These are phyloP conservation scores for Anodontia alba DNA, from an alignment of 2,888 invertebrate genomes.

Conservation along the genomic window DNA sequence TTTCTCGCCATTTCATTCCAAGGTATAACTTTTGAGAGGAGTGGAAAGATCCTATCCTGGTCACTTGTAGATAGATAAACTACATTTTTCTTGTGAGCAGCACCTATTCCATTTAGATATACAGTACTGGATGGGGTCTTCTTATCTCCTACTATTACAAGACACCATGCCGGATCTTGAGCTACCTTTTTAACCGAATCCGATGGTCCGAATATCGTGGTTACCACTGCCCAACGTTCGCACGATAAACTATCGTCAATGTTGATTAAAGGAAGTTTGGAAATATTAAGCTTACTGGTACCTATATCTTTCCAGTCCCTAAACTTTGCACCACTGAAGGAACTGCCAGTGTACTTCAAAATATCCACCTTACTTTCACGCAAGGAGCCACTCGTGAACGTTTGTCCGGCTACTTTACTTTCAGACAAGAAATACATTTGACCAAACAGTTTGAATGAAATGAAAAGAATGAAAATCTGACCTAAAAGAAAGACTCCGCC, in stretches of 20 bases:
- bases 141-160: slow-evolving; percentile 23
- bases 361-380: too few species aligned
- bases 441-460: background rate
- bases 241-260: background rate
- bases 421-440: background rate
- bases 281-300: background rate
- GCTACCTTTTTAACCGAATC: slow-evolving; percentile 8
- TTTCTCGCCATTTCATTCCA: slow-evolving; percentile 29
- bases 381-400: too few species aligned
- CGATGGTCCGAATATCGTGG: slow-evolving; percentile 18
- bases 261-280: background rate
- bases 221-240: slow-evolving; percentile 21
- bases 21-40: slow-evolving; percentile 24
- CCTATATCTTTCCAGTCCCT: background rate
- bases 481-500: background rate
- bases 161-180: slow-evolving; percentile 6
- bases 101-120: background rate
- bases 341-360: background rate
- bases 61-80: slow-evolving; percentile 19
- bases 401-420: too few species aligned
- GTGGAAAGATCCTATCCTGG: slow-evolving; percentile 12
- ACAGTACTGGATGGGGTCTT: background rate
- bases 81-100: background rate
- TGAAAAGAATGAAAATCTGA: background rate
- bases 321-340: background rate